Conservation (phyloP, 2,888 invertebrate species). For the Penaeus monodon region DNA sequence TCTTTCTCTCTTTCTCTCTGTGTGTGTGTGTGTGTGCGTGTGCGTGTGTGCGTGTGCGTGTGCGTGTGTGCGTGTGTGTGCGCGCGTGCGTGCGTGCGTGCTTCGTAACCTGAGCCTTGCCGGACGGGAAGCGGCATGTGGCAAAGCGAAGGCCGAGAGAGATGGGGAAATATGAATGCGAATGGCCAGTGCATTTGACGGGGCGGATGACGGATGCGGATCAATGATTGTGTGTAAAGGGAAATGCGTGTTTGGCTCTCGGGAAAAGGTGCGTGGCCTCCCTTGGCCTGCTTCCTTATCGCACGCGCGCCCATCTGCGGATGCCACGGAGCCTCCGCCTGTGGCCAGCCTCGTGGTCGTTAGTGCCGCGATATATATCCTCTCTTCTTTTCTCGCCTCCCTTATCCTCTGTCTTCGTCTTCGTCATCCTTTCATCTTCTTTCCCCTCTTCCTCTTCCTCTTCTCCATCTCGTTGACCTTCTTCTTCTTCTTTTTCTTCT, state of each 20-base stretch:
- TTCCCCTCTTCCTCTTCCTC: no score
- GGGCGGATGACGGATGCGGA: conserved; percentile 12
- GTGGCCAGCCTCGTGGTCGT: no score
- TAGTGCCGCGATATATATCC: no score
- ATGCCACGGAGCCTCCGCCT: no score
- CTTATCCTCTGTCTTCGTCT: no score
- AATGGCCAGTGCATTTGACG: not conserved
- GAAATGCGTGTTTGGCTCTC: not conserved
- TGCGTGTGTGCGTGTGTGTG: not conserved
- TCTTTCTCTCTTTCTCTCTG: no score
- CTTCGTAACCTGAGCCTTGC: not conserved
- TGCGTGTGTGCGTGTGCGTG: not conserved
- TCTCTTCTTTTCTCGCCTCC: no score
- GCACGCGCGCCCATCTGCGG: no score
- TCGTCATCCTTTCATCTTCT: no score
- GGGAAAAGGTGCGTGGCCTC: not conserved
- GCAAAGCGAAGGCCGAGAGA: not conserved
- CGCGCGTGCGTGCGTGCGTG: not conserved
- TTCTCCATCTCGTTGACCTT: no score
- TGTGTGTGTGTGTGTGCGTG: not conserved
- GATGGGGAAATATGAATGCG: not conserved
- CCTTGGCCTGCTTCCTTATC: no score
- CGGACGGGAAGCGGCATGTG: not conserved
- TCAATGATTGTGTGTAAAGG: not conserved
- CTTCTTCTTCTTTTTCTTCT: no score